Base-by-base conservation (phyloP, 2,888 invertebrate species). In the Ectemnius continuus region DNA sequence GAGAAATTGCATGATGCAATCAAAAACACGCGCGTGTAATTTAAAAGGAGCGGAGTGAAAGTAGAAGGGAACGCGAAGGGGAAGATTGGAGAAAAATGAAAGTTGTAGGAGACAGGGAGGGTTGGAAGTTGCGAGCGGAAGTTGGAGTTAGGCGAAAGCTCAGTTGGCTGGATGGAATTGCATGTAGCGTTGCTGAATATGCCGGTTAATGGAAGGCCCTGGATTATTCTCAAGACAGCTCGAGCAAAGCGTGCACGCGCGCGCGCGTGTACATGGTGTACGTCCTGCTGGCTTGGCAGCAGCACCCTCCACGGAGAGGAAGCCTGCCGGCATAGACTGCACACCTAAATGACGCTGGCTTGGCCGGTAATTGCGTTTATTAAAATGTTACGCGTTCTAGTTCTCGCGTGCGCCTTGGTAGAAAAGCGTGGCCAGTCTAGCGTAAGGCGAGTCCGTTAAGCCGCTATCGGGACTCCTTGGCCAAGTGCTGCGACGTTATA, bases 311-410 rank as follows among this genome's bases (percentile, higher is more conserved):
- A 36, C 11, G 36, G 8, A 36, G 36, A 36, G 36, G 36, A 36
- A 36, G 36, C 36, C 36, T 36, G 23, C 62, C 70, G 60, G 48
- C 56, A 59, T 47, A 23, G 23, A 16, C 48, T 72, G 70, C 69
- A 59, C 71, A 71, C 69, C 61, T 79, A 79, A 85, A 85, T 73
- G 81, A 76, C 78, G 80, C 65, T 78, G 79, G 79, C 71, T 81
- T 81, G 76, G 6, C 36, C 36, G 85, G 80, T 90, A 90, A 90
- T 90, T 89, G 86, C 86, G 86, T 88, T 90, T 90, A 90, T 90
- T 90, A 90, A 90, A 90, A 90, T 87, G 89, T 90, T 90, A 90
- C 90, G 90, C 89, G 88, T 90, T 89, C 90, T 89, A 89, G 88
- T 90, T 90, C 84, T 86, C 83, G 85, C 86, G 86, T 87, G 85